Evolutionary conservation across 2,888 invertebrate species (phyloP).

Genomic region (Caenorhabditis sp.): DNA sequence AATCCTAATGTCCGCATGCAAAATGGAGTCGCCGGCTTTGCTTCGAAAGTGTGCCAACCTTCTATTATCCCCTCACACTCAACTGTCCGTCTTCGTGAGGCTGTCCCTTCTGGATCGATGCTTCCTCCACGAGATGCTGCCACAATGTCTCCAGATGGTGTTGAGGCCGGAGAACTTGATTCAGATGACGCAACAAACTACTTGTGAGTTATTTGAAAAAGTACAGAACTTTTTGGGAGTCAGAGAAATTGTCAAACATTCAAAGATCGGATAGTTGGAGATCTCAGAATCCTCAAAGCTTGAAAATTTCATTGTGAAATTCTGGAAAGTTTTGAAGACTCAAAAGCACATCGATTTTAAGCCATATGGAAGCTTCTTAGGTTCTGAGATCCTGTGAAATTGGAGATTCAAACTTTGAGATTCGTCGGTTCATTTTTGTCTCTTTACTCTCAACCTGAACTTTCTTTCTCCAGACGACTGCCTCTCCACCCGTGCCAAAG

Average conservation of each 20-base stretch:
- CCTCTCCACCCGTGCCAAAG: slow-evolving; percentile 80
- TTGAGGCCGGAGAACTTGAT: slow-evolving; percentile 81
- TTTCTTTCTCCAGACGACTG: slow-evolving; percentile 79
- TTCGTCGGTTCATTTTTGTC: too few relatives aligned
- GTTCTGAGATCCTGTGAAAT: too few relatives aligned
- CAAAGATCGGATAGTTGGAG: too few relatives aligned
- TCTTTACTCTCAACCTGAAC: not conserved
- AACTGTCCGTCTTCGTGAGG: slow-evolving; percentile 83
- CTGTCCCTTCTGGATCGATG: slow-evolving; percentile 83
- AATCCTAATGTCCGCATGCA: slow-evolving; percentile 82
- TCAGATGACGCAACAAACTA: slow-evolving; percentile 83
- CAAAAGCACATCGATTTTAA: too few relatives aligned
- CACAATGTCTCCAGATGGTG: slow-evolving; percentile 81
- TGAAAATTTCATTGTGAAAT: not conserved
- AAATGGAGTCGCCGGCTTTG: slow-evolving; percentile 83
- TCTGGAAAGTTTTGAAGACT: not conserved
- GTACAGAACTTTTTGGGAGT: not conserved
- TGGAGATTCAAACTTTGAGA: too few relatives aligned
- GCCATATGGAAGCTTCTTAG: not conserved
- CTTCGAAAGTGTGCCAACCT: slow-evolving; percentile 82
- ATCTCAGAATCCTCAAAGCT: too few relatives aligned
- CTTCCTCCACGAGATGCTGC: slow-evolving; percentile 83
- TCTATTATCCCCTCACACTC: slow-evolving; percentile 78
- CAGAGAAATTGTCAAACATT: too few relatives aligned
- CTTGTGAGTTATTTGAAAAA: slow-evolving; percentile 72